Base-by-base conservation (phyloP, 1,140 invertebrate genomes). In the Zophobas atratus region DNA sequence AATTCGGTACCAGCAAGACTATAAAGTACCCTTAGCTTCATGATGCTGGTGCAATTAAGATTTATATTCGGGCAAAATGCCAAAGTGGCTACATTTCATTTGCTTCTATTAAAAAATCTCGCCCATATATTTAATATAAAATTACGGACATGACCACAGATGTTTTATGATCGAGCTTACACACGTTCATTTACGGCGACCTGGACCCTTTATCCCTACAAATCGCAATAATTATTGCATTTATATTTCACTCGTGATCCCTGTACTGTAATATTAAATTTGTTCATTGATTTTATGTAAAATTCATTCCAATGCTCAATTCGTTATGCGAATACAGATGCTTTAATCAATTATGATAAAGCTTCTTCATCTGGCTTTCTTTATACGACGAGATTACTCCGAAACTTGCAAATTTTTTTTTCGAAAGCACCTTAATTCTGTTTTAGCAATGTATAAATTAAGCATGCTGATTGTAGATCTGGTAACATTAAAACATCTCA, bases 321-420 rank as follows among this genome's bases (percentile, higher is more conserved):
- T 67, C 74, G 74, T 76, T 63, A 57, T 49, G 53, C 38, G 74
- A 76, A 76, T 76, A 76, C 74, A 76, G 56, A 76, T 76, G 55
- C 56, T 57, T 57, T 67, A 76, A 76, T 76, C 74, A 76, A 76
- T 76, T 76, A 76, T 76, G 74, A 63, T 76, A 76, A 76, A 76
- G 51, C 48, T 76, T 51, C 20, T 20, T 20, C n/a, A 34, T 48
- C 70, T n/a, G 20, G 32, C 5, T 53, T 53, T 20, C n/a, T 51
- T 51, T 51, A 51, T 51, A 20, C 49, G 2, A n/a, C 49, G 4
- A 51, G 49, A 51, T 51, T 20, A 51, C 49, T 51, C n/a, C 6
- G 43, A 46, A 46, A 46, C 3, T 46, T 46, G 43, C 43, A 46
- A 46, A 46, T 46, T 46, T 46, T 46, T 46, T 46, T 46, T 46